Evolutionary conservation across 2,888 invertebrate species (phyloP), one percentile per base, ranked within the genome.

Genomic region (Hydrotaea cyrtoneurina): DNA sequence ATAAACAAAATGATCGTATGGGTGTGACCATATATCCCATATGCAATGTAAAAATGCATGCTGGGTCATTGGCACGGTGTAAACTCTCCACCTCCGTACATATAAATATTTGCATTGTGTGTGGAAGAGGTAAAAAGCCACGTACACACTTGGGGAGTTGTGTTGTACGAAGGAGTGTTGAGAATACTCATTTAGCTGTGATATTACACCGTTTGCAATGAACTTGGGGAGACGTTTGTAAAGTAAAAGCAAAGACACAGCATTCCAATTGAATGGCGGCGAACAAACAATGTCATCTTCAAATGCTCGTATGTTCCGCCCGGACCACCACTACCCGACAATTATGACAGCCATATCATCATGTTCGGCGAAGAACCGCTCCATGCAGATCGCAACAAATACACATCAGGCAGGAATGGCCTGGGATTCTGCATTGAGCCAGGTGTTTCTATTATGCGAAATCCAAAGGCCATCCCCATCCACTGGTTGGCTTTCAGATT

Each of bases 141-240:
- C 79, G 84, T 85, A 62, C n/a, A n/a, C n/a, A n/a, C 78, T 53
- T 73, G 46, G 81, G 78, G 73, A 76, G 76, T 79, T 55, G 55
- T 53, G 76, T 77, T 55, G 55, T 53, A 79, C 43, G 17, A 55
- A 55, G 75, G 75, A 81, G 71, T 84, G 74, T 72, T 76, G n/a
- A 55, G 55, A 43, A 36, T 62, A 77, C 75, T 57, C 75, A 72
- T 78, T 78, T 81, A 77, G 78, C 62, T 79, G 64, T 82, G 81
- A 81, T 66, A 82, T 78, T 82, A 31, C 59, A 81, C 76, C 72
- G 79, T 77, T 79, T 85, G 73, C 74, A 72, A 79, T 85, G 81
- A 85, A 82, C 81, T 85, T 82, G 75, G 66, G 39, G 17, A 80
- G 21, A 11, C 55, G 1, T 53, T n/a, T 53, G 53, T 53, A 4